These are phyloP conservation scores for Globodera rostochiensis DNA, from an alignment of 1,140 invertebrate species.

Conservation along the genomic window DNA sequence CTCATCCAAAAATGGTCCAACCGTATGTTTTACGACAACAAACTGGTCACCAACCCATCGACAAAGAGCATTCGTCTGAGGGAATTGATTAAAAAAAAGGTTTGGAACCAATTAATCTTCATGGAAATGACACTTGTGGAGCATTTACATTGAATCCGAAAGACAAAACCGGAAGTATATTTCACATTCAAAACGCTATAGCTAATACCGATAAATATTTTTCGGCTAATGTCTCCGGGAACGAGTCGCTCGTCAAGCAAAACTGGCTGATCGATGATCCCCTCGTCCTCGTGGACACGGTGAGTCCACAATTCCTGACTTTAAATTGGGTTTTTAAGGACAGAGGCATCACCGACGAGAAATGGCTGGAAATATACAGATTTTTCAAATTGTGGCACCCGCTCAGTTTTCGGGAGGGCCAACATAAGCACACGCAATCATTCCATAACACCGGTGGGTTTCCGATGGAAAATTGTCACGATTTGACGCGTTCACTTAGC, in stretches of 20 bases:
- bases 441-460: slow-evolving; percentile 18
- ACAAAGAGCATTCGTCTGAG: slow-evolving; percentile 4
- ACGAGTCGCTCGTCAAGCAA: background rate
- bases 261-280: slow-evolving; percentile 34
- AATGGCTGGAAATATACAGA: background rate
- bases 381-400: slow-evolving; percentile 3
- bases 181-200: background rate
- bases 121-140: background rate
- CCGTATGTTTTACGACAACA: slow-evolving; percentile 21
- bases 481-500: background rate
- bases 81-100: background rate
- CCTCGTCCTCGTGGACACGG: slow-evolving; percentile 36
- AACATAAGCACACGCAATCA: background rate
- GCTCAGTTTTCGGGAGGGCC: background rate
- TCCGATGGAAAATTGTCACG: background rate
- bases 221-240: slow-evolving; percentile 13
- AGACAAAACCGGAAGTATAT: no score
- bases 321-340: slow-evolving; percentile 1
- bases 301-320: background rate
- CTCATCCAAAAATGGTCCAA: slow-evolving; percentile 43
- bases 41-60: background rate
- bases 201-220: background rate
- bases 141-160: no score
- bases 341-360: slow-evolving; percentile 2
- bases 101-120: background rate